These are phyloP conservation scores for Spea bombifrons DNA, from an alignment of 2,113 vertebrate species.

Conservation along the genomic window DNA sequence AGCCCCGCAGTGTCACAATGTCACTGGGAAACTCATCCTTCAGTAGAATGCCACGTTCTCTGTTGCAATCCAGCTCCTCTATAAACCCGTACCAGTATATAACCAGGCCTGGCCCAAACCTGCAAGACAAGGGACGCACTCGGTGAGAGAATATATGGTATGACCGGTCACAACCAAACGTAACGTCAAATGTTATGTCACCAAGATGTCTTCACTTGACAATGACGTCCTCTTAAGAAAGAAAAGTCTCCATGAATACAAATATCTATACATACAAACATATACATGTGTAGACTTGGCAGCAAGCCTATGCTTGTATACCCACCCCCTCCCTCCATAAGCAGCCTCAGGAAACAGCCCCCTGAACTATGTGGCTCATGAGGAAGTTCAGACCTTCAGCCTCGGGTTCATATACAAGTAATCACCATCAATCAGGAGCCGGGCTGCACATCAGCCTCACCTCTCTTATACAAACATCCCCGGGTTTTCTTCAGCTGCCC, in stretches of 20 bases:
- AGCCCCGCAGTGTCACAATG: constrained; percentile 82
- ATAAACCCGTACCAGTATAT: constrained; percentile 99
- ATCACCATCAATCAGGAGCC: constrained; percentile 78
- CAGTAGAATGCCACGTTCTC: constrained; percentile 86
- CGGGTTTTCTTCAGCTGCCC: constrained; percentile 14
- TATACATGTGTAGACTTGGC: constrained; percentile 13
- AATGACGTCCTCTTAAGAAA: too few relatives aligned
- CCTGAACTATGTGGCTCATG: constrained; percentile 70
- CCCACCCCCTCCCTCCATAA: constrained; percentile 52
- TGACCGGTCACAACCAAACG: too few relatives aligned
- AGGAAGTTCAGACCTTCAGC: constrained; percentile 84
- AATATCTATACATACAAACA: background rate
- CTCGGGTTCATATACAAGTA: constrained; percentile 83
- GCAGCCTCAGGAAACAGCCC: constrained; percentile 81
- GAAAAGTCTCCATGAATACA: too few relatives aligned
- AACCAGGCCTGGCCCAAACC: constrained; percentile 94
- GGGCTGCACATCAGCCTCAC: constrained; percentile 70
- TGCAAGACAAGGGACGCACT: constrained; percentile 54
- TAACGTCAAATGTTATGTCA: too few relatives aligned
- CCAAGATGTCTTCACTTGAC: too few relatives aligned
- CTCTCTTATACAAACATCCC: constrained; percentile 47
- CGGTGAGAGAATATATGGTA: too few relatives aligned
- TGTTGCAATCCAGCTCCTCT: constrained; percentile 89
- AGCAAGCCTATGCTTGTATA: constrained; percentile 7
- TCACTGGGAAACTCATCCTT: constrained; percentile 92